A percentile compares a stretch with the other conserved stretches of the same genome.
Evolutionary conservation across 1,140 invertebrate genomes (phyloP).

Genomic region (Ceratina japonica): DNA sequence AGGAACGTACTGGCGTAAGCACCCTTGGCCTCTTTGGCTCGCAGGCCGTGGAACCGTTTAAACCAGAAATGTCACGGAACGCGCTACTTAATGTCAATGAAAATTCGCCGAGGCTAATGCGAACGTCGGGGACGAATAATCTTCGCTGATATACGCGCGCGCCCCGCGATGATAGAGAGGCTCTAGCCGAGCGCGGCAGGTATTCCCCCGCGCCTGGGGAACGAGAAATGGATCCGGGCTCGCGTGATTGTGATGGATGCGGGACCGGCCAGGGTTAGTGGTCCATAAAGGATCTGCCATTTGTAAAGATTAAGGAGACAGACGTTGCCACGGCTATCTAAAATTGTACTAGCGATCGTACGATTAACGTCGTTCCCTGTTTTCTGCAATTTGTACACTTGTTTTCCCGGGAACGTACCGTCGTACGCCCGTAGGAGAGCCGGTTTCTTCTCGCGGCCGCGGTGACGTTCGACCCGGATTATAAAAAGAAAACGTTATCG

Average conservation of each 20-base stretch:
- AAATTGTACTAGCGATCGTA: background rate
- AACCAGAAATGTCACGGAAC: background rate
- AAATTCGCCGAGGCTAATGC: conserved; percentile 1
- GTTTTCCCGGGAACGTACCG: too few species aligned
- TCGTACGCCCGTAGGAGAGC: too few species aligned
- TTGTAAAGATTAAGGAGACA: conserved; percentile 48
- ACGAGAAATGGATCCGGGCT: conserved; percentile 44
- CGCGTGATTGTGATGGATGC: conserved; percentile 61
- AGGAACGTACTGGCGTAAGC: background rate
- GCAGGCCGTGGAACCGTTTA: background rate
- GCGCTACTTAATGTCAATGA: background rate
- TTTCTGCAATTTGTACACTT: too few species aligned
- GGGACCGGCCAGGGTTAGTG: conserved; percentile 35
- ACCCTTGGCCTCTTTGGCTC: background rate
- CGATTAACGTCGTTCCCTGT: background rate
- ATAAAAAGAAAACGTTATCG: background rate
- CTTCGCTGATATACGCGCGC: conserved; percentile 46
- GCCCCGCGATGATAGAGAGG: conserved; percentile 43
- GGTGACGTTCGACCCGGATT: background rate
- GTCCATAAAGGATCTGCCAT: conserved; percentile 40
- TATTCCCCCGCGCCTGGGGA: conserved; percentile 11
- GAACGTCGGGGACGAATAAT: conserved; percentile 49
- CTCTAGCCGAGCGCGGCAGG: background rate
- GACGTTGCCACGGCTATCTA: background rate
- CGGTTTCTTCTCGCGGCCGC: background rate